Evolutionary conservation across 2,797 vertebrate species (phyloP).

Genomic region (Thaleichthys pacificus): DNA sequence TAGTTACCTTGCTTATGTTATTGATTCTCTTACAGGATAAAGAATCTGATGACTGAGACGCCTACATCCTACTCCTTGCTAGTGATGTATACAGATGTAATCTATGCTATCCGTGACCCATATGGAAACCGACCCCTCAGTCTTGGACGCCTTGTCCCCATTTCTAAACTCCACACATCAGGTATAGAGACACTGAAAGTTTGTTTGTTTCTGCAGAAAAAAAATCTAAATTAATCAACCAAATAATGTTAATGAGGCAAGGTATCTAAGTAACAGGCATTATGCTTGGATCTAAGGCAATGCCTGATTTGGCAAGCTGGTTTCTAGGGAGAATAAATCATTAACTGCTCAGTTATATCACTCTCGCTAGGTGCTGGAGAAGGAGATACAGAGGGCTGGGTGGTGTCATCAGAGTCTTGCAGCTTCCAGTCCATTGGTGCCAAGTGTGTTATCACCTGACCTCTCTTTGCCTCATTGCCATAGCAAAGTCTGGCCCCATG

Average conservation of each 20-base stretch:
- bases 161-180: constrained; percentile 78
- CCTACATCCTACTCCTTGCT: constrained; percentile 93
- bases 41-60: constrained; percentile 94
- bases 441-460: constrained; percentile 76
- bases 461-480: neutral
- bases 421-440: constrained; percentile 99
- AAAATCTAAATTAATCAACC: too few relatives aligned
- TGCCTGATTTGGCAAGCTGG: too few relatives aligned
- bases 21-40: constrained; percentile 79
- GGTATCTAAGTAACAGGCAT: too few relatives aligned
- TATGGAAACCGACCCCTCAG: constrained; percentile 96
- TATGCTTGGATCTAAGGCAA: too few relatives aligned
- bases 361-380: constrained; percentile 75
- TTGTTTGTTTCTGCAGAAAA: neutral
- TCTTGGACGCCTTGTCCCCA: constrained; percentile 89
- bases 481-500: neutral
- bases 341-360: neutral
- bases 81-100: constrained; percentile 93
- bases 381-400: constrained; percentile 94
- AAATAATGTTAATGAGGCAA: too few relatives aligned
- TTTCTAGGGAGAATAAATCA: neutral
- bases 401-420: constrained; percentile 97
- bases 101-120: constrained; percentile 94
- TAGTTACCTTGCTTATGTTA: neutral
- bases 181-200: neutral